Base-by-base conservation (phyloP, 2,888 invertebrate genomes). In the Cheiracanthium punctorium region DNA sequence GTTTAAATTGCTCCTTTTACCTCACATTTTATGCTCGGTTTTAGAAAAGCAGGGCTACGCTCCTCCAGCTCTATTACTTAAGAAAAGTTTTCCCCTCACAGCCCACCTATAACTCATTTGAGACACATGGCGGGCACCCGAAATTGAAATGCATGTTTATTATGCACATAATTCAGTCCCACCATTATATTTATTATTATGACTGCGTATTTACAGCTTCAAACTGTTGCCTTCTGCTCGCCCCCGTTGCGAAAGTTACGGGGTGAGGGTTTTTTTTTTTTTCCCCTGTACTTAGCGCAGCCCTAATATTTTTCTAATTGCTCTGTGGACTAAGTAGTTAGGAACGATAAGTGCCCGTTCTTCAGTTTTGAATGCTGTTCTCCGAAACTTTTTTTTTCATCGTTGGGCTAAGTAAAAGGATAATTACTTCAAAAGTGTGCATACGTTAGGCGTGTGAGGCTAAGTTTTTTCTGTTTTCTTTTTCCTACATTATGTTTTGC, bases 111-210 rank as follows among this genome's bases (percentile, higher is more conserved):
- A 72, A 64, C 77, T 82, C 82, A 82, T 82, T 76, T 65, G 33
- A 82, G 73, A 67, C 82, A 82, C 20, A 77, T 64, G 77, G 67
- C 32, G 10, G 67, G n/a, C 41, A 20, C 33, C 52, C 82, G 67
- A 82, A 82, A 82, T 82, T 82, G 82, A 82, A 82, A 77, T 48
- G 72, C 82, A 73, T 77, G 82, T 82, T 82, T 82, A 82, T 82
- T 82, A 82, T 82, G 82, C 72, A 72, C 82, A 82, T 82, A 82
- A 82, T 82, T 77, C 33, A 65, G 72, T n/a, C n/a, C n/a, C 77
- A 43, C 28, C 82, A 82, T 82, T 82, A 82, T 77, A 82, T 82
- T 82, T 82, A 82, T 82, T 82, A 82, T 77, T 77, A 77, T 67
- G 77, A 52, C 65, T 77, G 52, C 82, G 41, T 82, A 72, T 71